Conservation (phyloP, 2,113 vertebrate species). For the Rhea pennata region DNA sequence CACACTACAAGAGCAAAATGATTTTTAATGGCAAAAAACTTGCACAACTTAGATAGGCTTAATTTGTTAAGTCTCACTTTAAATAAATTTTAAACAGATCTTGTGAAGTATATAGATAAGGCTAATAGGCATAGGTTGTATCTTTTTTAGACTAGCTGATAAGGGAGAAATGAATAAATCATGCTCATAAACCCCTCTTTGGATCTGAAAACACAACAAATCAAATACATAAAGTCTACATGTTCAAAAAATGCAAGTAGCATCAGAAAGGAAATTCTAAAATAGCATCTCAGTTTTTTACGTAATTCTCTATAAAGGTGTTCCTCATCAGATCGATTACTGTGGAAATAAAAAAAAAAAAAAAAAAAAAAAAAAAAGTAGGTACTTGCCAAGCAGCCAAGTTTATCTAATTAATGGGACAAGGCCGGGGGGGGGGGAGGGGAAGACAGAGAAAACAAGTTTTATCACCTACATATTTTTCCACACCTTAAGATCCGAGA, state of each 20-base stretch:
- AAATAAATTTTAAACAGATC: not conserved
- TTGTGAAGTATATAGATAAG: not conserved
- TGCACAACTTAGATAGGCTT: not conserved
- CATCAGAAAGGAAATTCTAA: not conserved
- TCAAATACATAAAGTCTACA: not conserved
- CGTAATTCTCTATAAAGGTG: not conserved
- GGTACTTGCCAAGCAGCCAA: not conserved
- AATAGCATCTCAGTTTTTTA: not conserved
- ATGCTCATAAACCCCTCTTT: not conserved
- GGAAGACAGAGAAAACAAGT: not conserved
- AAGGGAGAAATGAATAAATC: not conserved
- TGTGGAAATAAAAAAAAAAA: not conserved
- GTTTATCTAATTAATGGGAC: not conserved
- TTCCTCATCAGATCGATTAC: not conserved
- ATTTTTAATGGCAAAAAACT: not conserved
- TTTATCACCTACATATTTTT: not conserved
- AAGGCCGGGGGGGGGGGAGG: not conserved
- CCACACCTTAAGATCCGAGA: constrained; percentile 31
- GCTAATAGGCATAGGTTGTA: not conserved
- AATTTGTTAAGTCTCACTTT: not conserved
- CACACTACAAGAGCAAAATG: not conserved
- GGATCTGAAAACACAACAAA: not conserved
- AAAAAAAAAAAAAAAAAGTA: not conserved
- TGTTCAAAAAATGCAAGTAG: not conserved
- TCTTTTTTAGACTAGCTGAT: not conserved